Base-by-base conservation (phyloP, 1,140 invertebrate genomes). In the Diorhabda sublineata region DNA sequence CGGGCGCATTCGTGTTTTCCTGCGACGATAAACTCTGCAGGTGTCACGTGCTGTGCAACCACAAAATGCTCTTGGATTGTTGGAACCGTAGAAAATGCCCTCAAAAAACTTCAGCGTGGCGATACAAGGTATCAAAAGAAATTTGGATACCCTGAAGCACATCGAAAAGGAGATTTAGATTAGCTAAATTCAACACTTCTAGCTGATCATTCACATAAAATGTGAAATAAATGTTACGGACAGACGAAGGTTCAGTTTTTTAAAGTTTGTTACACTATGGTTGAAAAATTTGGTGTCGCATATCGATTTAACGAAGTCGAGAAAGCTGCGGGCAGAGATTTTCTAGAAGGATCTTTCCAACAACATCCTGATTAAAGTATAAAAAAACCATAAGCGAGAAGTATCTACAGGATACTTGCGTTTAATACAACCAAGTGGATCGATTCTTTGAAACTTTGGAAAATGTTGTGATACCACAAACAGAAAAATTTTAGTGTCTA, bases 401-500 rank as follows among this genome's bases (percentile, higher is more conserved):
- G 81, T 68, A 64, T 82, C 68, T 78, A 79, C 76, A 59, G 75
- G 8, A 72, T 76, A 42, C 58, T 69, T 44, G 74, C 65, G 8
- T 81, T 80, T 69, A 81, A 81, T 61, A 78, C 74, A 74, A 57
- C 56, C 71, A 77, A 72, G 78, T 79, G 66, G 64, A 76, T 42
- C 5, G 65, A 5, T 84, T 83, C 76, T 83, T 71, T 72, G 62
- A 71, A 4, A 78, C 77, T 63, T 66, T 81, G 11, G 65, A 79
- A 60, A 74, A 64, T 11, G 65, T 82, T 7, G 77, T 81, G 75
- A 71, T 69, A 62, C 69, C 76, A 58, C 73, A 79, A 79, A 80
- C 41, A 58, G 64, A 61, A 84, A 81, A 73, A 76, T 86, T 66
- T 63, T 84, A 26, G 78, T 81, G 59, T 26, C 58, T 58, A 82